Evolutionary conservation across 1,140 invertebrate genomes (phyloP), one percentile per base, ranked within the genome.

Genomic region (Cotesia chilonis): DNA sequence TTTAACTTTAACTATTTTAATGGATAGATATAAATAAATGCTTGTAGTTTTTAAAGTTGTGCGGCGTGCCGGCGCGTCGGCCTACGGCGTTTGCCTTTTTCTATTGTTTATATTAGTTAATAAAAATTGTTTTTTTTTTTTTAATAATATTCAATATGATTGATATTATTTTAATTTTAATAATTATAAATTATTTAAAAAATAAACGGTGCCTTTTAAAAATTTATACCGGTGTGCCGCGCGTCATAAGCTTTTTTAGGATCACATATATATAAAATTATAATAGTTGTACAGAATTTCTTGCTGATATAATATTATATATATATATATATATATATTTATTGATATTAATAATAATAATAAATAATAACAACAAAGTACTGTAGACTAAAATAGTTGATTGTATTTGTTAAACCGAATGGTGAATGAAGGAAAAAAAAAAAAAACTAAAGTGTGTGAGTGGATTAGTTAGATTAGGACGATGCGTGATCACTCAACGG

Each of bases 311-410:
- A n/a, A n/a, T n/a, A n/a, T n/a, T n/a, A n/a, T n/a, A n/a, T n/a
- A n/a, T n/a, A n/a, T n/a, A n/a, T n/a, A n/a, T n/a, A n/a, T n/a
- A n/a, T n/a, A n/a, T n/a, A n/a, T 47, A 47, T 47, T 47, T 54
- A 73, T 73, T 67, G 14, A n/a, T 78, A 75, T 75, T 60, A 55
- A 69, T 55, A 28, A 70, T 55, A 28, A 70, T 55, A 35, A 72
- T 69, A 38, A 17, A 17, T 17, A 17, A 17, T 17, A 17, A 17
- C 17, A 17, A 52, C 38, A 71, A 61, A 69, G 71, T 65, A 67
- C 64, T 47, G 66, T 47, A 64, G 38, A 47, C 3, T 47, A 2
- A 47, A 47, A 47, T 47, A 47, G 41, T 47, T 47, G 5, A 47
- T 47, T 47, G 41, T 47, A 47, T 10, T 47, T 47, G 41, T 65